Base-by-base conservation (phyloP, 2,888 invertebrate genomes). In the Zygaena filipendulae region DNA sequence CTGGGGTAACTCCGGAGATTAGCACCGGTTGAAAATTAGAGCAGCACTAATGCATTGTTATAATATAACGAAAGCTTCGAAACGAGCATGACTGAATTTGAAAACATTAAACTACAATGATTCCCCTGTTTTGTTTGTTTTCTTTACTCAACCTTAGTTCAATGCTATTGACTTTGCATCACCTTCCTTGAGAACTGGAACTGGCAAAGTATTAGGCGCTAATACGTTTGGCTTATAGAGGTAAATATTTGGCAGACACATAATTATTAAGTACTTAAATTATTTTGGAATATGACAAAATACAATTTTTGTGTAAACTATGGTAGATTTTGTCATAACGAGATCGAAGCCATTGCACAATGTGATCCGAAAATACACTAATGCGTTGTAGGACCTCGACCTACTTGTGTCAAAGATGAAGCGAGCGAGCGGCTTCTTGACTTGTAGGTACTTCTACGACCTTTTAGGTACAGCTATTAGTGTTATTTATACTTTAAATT, bases 1-100 rank as follows among this genome's bases (percentile, higher is more conserved):
- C 56, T 79, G 80, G 80, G 70, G 59, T 63, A 71, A 61, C 47
- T 51, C 61, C 42, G 68, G 51, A 44, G 74, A 80, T 47, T 77
- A 75, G 66, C 47, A 43, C 45, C 48, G 57, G 57, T 56, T 57
- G 42, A 39, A 45, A 27, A 33, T 43, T 53, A 49, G 52, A 49
- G 58, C 38, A 50, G 67, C 63, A 66, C 70, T 66, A 50, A 39
- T 43, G 59, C 61, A 53, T 46, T 49, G 52, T 45, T 40, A 32
- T 43, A 42, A 42, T 45, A 36, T 39, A 33, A 39, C 47, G 41
- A 41, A 40, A 58, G 68, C 67, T 69, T 68, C 53, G 48, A 54
- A 40, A 52, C 51, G 48, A 67, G 79, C 77, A 79, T 79, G 77
- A 77, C 70, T 74, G 72, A 70, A 52, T 48, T 47, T 47, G 45